Evolutionary conservation across 2,888 invertebrate species (phyloP).

Genomic region (Venusia cambrica): DNA sequence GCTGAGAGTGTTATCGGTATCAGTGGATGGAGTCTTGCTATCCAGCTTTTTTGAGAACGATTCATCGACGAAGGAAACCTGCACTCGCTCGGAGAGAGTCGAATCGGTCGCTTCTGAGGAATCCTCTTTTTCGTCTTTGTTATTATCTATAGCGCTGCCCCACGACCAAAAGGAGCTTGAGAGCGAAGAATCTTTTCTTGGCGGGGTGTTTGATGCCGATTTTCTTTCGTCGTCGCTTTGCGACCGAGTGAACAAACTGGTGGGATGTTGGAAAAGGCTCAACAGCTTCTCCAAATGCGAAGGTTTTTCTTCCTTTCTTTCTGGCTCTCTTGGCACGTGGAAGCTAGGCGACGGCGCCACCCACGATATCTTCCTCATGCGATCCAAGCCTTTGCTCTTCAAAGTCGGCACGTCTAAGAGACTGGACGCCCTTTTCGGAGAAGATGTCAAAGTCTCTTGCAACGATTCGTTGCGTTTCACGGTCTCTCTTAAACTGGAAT

Average conservation of each 20-base stretch:
- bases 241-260: constrained; percentile 80
- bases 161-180: constrained; percentile 75
- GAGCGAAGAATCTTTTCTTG: constrained; percentile 66
- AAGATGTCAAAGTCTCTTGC: constrained; percentile 55
- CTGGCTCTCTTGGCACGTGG: constrained; percentile 59
- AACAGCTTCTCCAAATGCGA: constrained; percentile 84
- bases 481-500: constrained; percentile 64
- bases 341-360: constrained; percentile 75
- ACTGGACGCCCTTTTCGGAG: constrained; percentile 66
- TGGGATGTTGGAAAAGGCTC: constrained; percentile 84
- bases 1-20: constrained; percentile 71
- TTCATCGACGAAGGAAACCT: constrained; percentile 71
- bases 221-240: constrained; percentile 67
- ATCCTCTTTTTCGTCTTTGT: constrained; percentile 53
- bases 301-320: constrained; percentile 64
- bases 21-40: constrained; percentile 72
- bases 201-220: constrained; percentile 62
- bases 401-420: constrained; percentile 69
- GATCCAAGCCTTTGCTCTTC: constrained; percentile 61
- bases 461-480: constrained; percentile 44
- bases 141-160: constrained; percentile 60
- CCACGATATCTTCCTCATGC: constrained; percentile 83
- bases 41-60: constrained; percentile 70
- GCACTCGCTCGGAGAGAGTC: constrained; percentile 69
- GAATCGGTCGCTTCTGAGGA: constrained; percentile 69